Evolutionary conservation across 2,113 vertebrate species (phyloP).

Genomic region (Equus quagga): DNA sequence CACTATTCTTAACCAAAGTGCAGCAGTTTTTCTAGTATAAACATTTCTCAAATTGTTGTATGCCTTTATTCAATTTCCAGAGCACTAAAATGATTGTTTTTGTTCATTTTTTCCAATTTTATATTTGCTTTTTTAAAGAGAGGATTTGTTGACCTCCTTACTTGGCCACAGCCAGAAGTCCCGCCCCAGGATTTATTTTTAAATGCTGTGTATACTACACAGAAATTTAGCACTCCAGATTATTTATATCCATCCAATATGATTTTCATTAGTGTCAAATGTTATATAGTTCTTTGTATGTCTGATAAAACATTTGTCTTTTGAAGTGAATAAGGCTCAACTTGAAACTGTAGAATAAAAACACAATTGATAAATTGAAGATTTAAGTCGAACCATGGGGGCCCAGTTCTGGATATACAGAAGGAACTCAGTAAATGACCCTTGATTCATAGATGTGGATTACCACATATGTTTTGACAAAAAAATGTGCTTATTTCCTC

Average conservation of each 20-base stretch:
- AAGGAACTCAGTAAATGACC: not conserved
- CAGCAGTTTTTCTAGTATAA: not conserved
- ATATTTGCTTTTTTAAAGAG: not conserved
- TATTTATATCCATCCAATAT: not conserved
- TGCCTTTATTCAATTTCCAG: not conserved
- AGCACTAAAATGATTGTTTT: not conserved
- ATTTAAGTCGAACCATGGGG: not conserved
- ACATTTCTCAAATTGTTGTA: not conserved
- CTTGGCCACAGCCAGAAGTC: not conserved
- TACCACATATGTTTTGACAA: not conserved
- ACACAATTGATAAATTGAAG: not conserved
- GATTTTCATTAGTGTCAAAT: not conserved
- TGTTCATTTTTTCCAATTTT: not conserved
- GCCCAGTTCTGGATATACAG: not conserved
- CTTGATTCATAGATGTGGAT: not conserved
- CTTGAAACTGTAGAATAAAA: not conserved
- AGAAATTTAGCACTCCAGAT: not conserved
- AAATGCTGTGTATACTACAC: not conserved
- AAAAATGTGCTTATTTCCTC: not conserved
- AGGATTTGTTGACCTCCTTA: not conserved
- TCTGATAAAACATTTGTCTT: slow-evolving; percentile 17
- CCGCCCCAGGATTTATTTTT: slow-evolving; percentile 45
- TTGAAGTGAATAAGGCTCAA: not conserved
- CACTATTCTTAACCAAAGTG: not conserved
- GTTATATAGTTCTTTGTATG: not conserved